phyloP scores from a whole-genome alignment of 2,888 invertebrate species.

The Spodoptera littoralis region DNA sequence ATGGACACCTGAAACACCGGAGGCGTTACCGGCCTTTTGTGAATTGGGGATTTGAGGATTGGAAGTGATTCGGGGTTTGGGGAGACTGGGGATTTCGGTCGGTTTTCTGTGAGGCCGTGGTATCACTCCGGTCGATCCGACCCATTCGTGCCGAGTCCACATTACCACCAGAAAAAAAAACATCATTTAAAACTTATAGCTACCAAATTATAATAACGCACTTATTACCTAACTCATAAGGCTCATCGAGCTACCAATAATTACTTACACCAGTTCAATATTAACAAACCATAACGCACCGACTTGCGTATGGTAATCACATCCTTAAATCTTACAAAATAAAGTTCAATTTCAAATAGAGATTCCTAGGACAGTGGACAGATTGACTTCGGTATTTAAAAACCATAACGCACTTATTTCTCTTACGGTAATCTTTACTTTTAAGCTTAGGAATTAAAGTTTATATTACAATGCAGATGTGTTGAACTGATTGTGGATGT shows the following conservation, averaged over 20 bases:
- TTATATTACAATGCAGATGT: constrained; percentile 22
- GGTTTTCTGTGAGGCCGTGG: no score
- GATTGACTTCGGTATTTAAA: constrained; percentile 55
- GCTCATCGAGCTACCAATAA: constrained; percentile 69
- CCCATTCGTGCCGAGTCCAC: no score
- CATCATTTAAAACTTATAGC: background rate
- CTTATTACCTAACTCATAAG: constrained; percentile 57
- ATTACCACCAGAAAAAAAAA: no score
- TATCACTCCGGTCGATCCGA: no score
- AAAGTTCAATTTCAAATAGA: constrained; percentile 42
- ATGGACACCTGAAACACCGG: no score
- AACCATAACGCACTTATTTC: constrained; percentile 21
- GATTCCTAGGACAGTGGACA: background rate
- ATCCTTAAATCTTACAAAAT: background rate
- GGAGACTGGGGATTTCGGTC: no score
- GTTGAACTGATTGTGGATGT: background rate
- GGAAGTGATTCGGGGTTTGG: no score
- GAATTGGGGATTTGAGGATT: no score
- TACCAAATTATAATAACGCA: constrained; percentile 42
- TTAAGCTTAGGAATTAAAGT: constrained; percentile 22
- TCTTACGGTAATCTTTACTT: constrained; percentile 1
- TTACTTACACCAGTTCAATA: constrained; percentile 63
- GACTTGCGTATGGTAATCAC: background rate
- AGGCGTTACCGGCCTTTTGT: no score
- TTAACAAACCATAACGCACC: constrained; percentile 42